Evolutionary conservation across 2,113 vertebrate genomes (phyloP), one percentile per base, ranked within the genome.

Genomic region (Baryphthengus martii): DNA sequence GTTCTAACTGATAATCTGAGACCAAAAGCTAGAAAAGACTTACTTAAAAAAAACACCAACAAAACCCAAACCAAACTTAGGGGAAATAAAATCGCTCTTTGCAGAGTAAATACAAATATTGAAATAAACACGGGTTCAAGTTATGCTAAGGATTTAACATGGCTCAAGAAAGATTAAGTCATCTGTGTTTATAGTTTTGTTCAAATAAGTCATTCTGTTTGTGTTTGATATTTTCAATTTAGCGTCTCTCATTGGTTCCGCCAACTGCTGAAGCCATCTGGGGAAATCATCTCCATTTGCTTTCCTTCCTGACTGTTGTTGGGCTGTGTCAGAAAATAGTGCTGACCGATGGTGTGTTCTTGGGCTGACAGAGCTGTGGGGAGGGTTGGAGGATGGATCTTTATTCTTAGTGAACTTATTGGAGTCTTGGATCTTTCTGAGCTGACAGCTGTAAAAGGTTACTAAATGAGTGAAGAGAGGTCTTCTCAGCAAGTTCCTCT

Each of bases 181-280:
- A 65, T 85, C 85, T 61, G 33, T 92, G 83, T 86, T 92, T 72
- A 35, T 71, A 74, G 81, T 97, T 88, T 81, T 52, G 40, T 92
- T 76, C 78, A 56, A 37, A 59, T 62, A 91, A 92, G 58, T 84
- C 33, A 28, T 73, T 88, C 74, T 93, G 67, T 92, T 94, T 75
- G 29, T 70, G 42, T 89, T 84, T 62, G 28, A 26, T 49, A 24
- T 92, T 88, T 91, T 86, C 47, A 44, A 11, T 84, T 91, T 17
- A 84, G 44, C 61, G 3, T 77, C 10, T 88, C 55, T 71, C 13
- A 1, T 47, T 45, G 85, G 49, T 75, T 91, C 78, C 29, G 81
- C 85, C 47, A 7, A 7, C 85, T 56, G 61, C 75, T 76, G 62
- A 70, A 53, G 58, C 67, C 66, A 66, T 90, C 63, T 75, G 40